Evolutionary conservation across 2,888 invertebrate species (phyloP), one percentile per base, ranked within the genome.

Genomic region (Ochlodes sylvanus): DNA sequence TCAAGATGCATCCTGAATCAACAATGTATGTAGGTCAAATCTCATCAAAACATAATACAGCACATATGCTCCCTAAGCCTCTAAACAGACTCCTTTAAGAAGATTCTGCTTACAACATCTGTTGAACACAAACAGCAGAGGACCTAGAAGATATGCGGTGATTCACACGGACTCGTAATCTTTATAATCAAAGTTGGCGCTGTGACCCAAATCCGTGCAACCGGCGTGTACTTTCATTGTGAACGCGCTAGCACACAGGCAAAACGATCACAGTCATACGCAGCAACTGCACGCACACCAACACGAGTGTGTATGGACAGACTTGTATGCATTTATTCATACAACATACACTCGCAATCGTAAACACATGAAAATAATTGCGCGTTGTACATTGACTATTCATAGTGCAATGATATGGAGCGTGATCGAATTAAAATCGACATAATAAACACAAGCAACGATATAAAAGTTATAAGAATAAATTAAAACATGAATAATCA

Each of bases 181-280:
- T 91, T 89, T 88, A 87, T 90, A 91, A 93, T 92, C 92, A 92
- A 90, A 92, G 89, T 90, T 90, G 85, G 86, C 78, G 84, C 89
- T 90, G 83, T 92, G 92, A 93, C 92, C 92, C 85, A 92, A 92
- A 92, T 93, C 90, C 88, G 79, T 84, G 90, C 90, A 91, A 91
- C 89, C 85, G 86, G 82, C 87, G 84, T 86, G 89, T 92, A 91
- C 92, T 92, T 92, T 92, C 92, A 92, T 92, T 93, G 92, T 92
- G 88, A 89, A 89, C 87, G 87, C 86, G 87, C 82, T 85, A 87
- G 82, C 83, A 79, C 82, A 76, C 86, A 77, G 82, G 82, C 61
- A 47, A 69, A 38, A 76, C 70, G 34, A 62, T 70, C 74, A 70
- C 66, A 58, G 50, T 71, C 68, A 69, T 65, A 72, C 47, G 34